phyloP scores from a whole-genome alignment of 2,888 invertebrate genomes.

The Pharmacophagus antenor region DNA sequence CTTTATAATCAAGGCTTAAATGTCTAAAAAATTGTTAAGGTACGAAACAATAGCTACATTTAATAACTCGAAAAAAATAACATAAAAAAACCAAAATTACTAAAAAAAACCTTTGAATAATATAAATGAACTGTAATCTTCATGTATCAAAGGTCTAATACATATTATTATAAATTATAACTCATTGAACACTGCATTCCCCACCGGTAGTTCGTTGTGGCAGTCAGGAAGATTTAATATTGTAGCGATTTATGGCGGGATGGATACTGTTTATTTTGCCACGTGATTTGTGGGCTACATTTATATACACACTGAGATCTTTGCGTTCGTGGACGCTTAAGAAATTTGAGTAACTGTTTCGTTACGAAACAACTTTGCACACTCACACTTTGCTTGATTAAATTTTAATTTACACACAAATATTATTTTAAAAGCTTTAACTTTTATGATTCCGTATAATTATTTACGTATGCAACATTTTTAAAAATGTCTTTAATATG shows the following conservation, averaged over 20 bases:
- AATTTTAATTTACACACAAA: not conserved
- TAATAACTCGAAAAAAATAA: no score
- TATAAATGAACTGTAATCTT: no score
- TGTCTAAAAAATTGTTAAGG: no score
- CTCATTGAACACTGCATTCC: not conserved
- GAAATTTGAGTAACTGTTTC: conserved; percentile 14
- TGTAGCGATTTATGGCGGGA: conserved; percentile 23
- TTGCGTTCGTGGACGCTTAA: conserved; percentile 8
- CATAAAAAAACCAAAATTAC: no score
- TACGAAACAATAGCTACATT: no score
- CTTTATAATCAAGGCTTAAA: no score
- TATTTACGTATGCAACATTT: no score
- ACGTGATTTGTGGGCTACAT: conserved; percentile 25
- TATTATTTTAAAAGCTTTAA: not conserved
- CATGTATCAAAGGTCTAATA: no score
- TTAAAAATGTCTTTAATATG: no score
- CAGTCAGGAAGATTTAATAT: conserved; percentile 20
- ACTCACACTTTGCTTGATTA: conserved; percentile 26
- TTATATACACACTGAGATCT: conserved; percentile 22
- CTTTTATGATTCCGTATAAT: no score
- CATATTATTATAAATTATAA: conserved; percentile 2
- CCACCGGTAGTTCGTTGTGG: conserved; percentile 12
- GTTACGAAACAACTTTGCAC: conserved; percentile 5
- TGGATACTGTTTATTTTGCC: conserved; percentile 24
- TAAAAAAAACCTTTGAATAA: no score